Evolutionary conservation across 1,140 invertebrate species (phyloP).

Genomic region (Prorops nasuta): DNA sequence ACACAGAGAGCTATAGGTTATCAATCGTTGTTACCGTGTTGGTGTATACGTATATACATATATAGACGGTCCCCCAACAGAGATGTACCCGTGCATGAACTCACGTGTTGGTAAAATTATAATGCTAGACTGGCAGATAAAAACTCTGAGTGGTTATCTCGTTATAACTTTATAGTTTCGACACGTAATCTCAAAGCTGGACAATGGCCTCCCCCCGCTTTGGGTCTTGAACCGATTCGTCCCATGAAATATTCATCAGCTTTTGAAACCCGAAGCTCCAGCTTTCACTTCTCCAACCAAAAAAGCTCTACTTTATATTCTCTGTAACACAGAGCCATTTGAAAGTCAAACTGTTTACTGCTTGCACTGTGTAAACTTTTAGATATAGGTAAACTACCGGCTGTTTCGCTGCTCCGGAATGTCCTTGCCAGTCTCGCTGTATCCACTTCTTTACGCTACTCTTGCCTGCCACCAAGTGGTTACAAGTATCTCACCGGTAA

Average conservation of each 20-base stretch:
- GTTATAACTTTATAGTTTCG: neutral
- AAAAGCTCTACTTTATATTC: constrained; percentile 12
- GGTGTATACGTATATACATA: no score
- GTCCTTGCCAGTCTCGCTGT: no score
- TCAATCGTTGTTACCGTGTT: no score
- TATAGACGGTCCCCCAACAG: no score
- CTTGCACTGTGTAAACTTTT: constrained; percentile 5
- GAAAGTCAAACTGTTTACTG: constrained; percentile 15
- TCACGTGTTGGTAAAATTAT: neutral
- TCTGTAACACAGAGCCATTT: constrained; percentile 3
- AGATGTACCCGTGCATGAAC: neutral
- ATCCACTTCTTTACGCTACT: no score
- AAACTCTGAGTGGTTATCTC: neutral
- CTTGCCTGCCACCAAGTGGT: no score
- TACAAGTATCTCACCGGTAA: no score
- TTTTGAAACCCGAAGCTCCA: constrained; percentile 5
- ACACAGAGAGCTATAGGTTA: no score
- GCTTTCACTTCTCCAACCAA: constrained; percentile 8
- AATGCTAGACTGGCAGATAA: neutral
- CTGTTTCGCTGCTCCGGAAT: no score
- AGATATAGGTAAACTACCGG: constrained; percentile 5
- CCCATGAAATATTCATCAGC: constrained; percentile 13
- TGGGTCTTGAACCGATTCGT: neutral
- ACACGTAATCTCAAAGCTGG: constrained; percentile 6
- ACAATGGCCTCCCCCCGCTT: neutral